These are phyloP conservation scores for Ascidia mentula DNA, from an alignment of 23 tunicate species.

Conservation along the genomic window DNA sequence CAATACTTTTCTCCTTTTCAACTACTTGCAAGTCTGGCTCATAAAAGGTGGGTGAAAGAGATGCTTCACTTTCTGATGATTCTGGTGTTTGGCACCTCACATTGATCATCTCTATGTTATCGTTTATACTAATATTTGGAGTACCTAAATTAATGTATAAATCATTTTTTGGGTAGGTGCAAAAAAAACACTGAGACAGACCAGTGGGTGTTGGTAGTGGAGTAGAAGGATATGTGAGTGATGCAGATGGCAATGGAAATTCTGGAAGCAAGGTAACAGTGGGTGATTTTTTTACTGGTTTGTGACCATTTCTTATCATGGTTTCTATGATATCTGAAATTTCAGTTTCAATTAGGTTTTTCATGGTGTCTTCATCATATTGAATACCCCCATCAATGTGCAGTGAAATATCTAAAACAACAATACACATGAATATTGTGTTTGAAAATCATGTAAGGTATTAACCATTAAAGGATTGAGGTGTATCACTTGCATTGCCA, in stretches of 20 bases:
- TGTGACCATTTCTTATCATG: neutral
- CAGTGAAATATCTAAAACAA: slow-evolving; percentile 27
- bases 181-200: slow-evolving; percentile 1
- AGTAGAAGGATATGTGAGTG: neutral
- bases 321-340: slow-evolving; percentile 20
- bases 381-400: slow-evolving; percentile 36
- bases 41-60: neutral
- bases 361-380: slow-evolving; percentile 26
- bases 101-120: neutral
- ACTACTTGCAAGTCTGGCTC: neutral
- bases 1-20: neutral
- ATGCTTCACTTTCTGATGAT: neutral
- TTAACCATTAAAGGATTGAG: neutral
- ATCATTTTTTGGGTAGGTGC: neutral
- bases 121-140: slow-evolving; percentile 20
- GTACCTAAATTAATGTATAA: slow-evolving; percentile 11
- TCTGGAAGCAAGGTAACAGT: neutral
- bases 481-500: neutral
- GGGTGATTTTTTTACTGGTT: neutral
- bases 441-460: neutral
- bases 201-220: neutral
- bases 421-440: too few species aligned
- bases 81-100: neutral
- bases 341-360: slow-evolving; percentile 35
- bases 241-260: neutral